Conservation (phyloP, 2,888 invertebrate genomes). For the Philhelius pedissequus region DNA sequence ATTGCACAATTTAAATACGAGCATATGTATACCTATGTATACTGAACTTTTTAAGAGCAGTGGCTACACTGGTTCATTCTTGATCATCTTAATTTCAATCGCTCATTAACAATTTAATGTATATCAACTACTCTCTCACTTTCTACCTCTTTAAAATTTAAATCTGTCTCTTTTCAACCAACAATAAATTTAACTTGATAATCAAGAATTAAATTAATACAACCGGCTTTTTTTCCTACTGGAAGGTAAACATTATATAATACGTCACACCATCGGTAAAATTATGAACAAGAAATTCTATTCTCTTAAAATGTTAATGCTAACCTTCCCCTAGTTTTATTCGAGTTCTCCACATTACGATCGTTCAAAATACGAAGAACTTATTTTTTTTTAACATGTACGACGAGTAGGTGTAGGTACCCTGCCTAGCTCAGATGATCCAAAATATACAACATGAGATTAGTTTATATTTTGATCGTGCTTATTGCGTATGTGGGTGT, state of each 20-base stretch:
- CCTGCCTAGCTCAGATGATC: conserved; percentile 5
- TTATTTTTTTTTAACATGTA: neutral
- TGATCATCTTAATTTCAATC: neutral
- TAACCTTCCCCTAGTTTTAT: conserved; percentile 20
- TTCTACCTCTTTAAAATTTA: neutral
- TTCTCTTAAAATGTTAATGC: conserved; percentile 5
- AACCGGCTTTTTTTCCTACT: neutral
- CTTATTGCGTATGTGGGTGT: neutral
- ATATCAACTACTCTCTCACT: neutral
- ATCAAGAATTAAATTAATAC: neutral
- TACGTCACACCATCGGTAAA: neutral
- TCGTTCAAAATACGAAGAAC: neutral
- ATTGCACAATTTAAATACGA: too few relatives aligned
- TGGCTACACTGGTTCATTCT: neutral
- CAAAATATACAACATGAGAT: neutral
- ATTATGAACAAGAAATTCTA: neutral
- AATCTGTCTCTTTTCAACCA: neutral
- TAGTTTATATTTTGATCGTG: conserved; percentile 14
- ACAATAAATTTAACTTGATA: neutral
- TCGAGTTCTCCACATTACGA: neutral
- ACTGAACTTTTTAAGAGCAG: too few relatives aligned
- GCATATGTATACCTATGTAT: too few relatives aligned
- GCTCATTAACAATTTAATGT: neutral
- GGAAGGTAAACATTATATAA: neutral
- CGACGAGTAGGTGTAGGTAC: too few relatives aligned